phyloP scores from a whole-genome alignment of 37 sponge, comb jelly and placozoan genomes.

The Corticium candelabrum region DNA sequence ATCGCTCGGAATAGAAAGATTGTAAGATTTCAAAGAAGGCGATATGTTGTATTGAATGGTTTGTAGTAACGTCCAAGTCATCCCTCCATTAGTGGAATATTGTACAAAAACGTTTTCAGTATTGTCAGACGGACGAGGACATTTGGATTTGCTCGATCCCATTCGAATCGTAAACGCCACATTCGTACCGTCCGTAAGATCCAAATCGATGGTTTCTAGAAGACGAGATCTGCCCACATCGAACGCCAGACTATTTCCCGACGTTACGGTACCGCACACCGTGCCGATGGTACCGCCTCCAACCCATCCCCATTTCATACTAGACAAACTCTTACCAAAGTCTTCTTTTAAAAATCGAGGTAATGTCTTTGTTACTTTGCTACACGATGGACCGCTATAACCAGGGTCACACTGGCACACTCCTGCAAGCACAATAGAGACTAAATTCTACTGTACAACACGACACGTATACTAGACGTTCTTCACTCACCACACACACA shows the following conservation, averaged over 20 bases:
- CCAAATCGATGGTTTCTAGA: background rate
- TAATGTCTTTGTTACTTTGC: background rate
- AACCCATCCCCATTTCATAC: background rate
- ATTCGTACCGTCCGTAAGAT: background rate
- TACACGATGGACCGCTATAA: background rate
- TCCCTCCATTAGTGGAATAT: background rate
- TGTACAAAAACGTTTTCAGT: background rate
- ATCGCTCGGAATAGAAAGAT: background rate
- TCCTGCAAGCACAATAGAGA: background rate
- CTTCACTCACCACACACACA: background rate
- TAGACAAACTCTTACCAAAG: background rate
- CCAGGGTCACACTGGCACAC: background rate
- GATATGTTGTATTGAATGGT: background rate
- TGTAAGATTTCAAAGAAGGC: background rate
- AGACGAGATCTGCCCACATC: background rate
- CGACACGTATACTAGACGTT: background rate
- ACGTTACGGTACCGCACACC: background rate
- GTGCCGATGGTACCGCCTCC: background rate
- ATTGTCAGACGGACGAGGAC: background rate
- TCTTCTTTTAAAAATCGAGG: background rate
- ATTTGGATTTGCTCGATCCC: background rate
- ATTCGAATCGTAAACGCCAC: background rate
- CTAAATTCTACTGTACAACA: background rate
- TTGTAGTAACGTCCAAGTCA: background rate
- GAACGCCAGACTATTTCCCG: background rate